Conservation (phyloP, 2,888 invertebrate species). For the Lepidocyrtinus sp. region DNA sequence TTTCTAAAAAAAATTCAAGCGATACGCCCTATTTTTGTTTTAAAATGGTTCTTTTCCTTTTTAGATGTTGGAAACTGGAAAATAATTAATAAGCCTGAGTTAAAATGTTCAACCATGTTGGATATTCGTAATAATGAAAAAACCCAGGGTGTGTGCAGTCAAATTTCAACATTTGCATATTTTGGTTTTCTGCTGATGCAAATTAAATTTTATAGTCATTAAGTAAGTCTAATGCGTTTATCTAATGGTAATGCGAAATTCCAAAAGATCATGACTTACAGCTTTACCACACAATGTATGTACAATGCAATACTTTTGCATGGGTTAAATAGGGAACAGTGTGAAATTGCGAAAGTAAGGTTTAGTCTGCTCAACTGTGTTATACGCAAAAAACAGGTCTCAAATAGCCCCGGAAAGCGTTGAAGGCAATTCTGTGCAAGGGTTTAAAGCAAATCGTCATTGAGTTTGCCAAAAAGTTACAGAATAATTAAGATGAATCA, state of each 20-base stretch:
- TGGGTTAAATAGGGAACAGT: no score
- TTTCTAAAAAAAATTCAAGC: not conserved
- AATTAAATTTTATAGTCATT: not conserved
- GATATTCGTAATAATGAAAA: not conserved
- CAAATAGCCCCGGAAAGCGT: not conserved
- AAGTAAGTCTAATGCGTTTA: no score
- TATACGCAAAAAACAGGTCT: not conserved
- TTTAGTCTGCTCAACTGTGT: not conserved
- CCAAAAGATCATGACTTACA: not conserved
- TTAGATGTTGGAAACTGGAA: no score
- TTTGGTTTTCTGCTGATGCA: not conserved
- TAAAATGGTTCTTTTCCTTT: not conserved
- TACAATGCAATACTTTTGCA: not conserved
- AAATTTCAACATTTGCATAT: not conserved
- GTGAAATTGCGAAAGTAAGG: not conserved
- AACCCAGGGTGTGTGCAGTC: not conserved
- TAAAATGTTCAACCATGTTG: not conserved
- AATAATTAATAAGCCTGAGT: not conserved
- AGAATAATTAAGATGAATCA: not conserved
- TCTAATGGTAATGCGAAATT: no score
- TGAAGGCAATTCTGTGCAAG: not conserved
- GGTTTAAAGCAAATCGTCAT: not conserved
- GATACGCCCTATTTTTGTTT: not conserved
- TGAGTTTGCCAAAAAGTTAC: no score
- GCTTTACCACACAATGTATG: not conserved